A percentile compares a stretch with the other conserved stretches of the same genome.
Conservation (phyloP, 2,888 invertebrate genomes). For the Mesorhabditis sp. region DNA sequence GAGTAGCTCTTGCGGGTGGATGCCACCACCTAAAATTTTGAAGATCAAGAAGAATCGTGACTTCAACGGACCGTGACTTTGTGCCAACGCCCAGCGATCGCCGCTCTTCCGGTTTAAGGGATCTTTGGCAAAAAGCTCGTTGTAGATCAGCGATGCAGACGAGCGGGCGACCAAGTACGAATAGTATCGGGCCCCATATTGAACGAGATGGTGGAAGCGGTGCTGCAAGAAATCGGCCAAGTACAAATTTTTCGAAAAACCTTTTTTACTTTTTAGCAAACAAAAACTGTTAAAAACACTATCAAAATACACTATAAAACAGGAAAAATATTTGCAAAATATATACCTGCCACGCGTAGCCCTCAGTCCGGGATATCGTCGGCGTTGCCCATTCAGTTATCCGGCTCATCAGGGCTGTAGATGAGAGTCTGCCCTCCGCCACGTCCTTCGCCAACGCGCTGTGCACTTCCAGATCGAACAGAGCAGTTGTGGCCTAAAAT, state of each 20-base stretch:
- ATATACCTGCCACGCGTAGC: slow-evolving; percentile 1
- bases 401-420: not conserved
- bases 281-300: too few species aligned
- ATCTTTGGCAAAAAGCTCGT: slow-evolving; percentile 39
- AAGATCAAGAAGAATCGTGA: not conserved
- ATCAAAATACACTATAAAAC: too few species aligned
- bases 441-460: not conserved
- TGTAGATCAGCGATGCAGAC: slow-evolving; percentile 50
- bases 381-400: not conserved
- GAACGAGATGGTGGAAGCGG: slow-evolving; percentile 88
- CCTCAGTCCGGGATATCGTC: not conserved
- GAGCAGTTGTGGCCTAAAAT: slow-evolving; percentile 62
- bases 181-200: slow-evolving; percentile 98
- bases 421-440: not conserved
- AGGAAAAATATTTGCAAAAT: too few species aligned
- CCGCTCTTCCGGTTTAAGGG: slow-evolving; percentile 44
- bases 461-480: slow-evolving; percentile 57
- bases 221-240: not conserved
- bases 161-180: slow-evolving; percentile 81
- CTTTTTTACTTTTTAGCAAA: not conserved
- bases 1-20: not conserved
- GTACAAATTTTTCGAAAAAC: not conserved
- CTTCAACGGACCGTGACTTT: slow-evolving; percentile 13
- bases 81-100: slow-evolving; percentile 49
- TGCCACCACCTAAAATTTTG: not conserved